phyloP scores from a whole-genome alignment of 2,113 vertebrate genomes.

The Ondatra zibethicus region DNA sequence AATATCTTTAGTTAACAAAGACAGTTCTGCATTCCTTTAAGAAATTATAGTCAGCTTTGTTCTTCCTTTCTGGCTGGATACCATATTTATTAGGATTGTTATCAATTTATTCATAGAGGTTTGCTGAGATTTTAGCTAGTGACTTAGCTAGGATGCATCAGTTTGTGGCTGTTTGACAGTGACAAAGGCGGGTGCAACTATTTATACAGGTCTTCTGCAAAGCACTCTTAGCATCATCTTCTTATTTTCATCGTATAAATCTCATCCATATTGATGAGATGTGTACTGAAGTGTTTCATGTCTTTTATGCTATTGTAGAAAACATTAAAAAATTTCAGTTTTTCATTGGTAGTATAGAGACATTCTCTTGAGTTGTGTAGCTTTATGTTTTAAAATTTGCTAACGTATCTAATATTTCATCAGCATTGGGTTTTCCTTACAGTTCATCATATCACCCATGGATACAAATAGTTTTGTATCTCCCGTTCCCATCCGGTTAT shows the following conservation, averaged over 20 bases:
- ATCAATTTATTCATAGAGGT: background rate
- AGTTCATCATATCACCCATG: background rate
- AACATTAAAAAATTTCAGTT: slow-evolving; percentile 14
- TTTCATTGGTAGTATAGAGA: background rate
- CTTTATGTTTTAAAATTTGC: background rate
- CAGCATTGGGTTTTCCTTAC: background rate
- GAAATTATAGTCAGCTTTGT: background rate
- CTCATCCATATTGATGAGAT: background rate
- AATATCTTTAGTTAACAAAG: slow-evolving; percentile 12
- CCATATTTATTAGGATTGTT: background rate
- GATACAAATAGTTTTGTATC: background rate
- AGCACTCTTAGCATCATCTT: background rate
- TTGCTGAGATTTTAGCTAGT: slow-evolving; percentile 14
- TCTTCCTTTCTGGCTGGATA: background rate
- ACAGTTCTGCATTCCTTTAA: background rate
- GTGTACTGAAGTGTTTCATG: background rate
- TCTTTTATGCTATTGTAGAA: background rate
- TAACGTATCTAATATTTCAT: background rate
- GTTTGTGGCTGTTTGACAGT: background rate
- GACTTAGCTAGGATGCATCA: background rate
- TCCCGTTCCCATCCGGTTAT: background rate
- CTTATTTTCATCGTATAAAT: background rate
- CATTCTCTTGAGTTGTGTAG: background rate
- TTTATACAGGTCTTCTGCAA: background rate
- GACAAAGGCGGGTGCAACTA: background rate